Evolutionary conservation across 2,888 invertebrate genomes (phyloP), one percentile per base, ranked within the genome.

Genomic region (Rhamnusium bicolor): DNA sequence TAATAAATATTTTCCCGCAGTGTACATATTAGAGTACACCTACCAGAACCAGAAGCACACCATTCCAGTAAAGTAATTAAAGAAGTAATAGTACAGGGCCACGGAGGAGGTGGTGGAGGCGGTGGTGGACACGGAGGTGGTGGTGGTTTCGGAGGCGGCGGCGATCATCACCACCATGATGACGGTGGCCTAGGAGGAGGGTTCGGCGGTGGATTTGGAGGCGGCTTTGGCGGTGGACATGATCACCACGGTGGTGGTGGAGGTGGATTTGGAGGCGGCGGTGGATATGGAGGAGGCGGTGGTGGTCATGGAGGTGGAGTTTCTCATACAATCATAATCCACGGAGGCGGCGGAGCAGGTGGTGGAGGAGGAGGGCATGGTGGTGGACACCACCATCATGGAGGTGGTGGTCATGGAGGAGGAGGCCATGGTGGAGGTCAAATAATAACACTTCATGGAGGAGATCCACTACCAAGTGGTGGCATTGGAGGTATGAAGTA

Each of bases 11-110:
- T 56, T 54, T 54, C 46, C 12, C 32, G 1, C 46, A 71, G 71
- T 68, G 74, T 74, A 47, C 71, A 74, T 19, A 73, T 73, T 40
- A 73, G 67, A 70, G 65, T 73, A 1, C 69, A 69, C 51, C 10
- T 73, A 54, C 73, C 73, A 14, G 46, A 60, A 60, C 40, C 51
- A 1, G 60, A 65, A 47, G 21, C 18, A n/a, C 66, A 71, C 14
- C 53, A 67, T 19, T 47, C 47, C 51, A 54, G 58, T 14, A 40
- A 70, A 18, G 27, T 66, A 53, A 32, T 60, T n/a, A 71, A 68
- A 18, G 63, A 70, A 54, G 54, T 51, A n/a, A 58, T 67, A 8
- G 66, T 65, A 10, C 65, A 61, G 8, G 71, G 68, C 18, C 67
- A 69, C 14, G 72, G 54, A 21, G 70, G 66, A 2, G 63, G 70